These are phyloP conservation scores for Petrocephalus schoutedeni DNA, from an alignment of 2,797 vertebrate species.

Conservation along the genomic window DNA sequence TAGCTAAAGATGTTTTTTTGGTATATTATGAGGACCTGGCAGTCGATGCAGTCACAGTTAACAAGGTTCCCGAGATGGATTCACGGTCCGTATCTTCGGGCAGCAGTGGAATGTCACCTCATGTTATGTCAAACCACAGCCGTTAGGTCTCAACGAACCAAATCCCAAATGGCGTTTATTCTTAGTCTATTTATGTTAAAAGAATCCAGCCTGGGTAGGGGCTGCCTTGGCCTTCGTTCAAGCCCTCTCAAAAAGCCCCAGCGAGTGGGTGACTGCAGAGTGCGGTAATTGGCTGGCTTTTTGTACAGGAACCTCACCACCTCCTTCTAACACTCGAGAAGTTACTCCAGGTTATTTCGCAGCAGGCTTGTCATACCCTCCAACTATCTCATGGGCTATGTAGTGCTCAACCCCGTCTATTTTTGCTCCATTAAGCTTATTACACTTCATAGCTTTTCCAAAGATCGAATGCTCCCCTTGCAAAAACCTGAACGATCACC, in stretches of 20 bases:
- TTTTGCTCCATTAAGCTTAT: not conserved
- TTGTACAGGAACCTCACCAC: not conserved
- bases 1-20: conserved; percentile 9
- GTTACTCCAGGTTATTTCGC: not conserved
- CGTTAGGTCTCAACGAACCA: not conserved
- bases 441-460: not conserved
- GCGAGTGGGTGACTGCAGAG: not conserved
- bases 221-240: conserved; percentile 8
- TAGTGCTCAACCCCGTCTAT: not conserved
- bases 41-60: conserved; percentile 23
- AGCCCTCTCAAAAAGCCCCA: not conserved
- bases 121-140: not conserved
- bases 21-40: conserved; percentile 48
- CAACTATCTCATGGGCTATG: not conserved
- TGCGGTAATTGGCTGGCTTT: not conserved
- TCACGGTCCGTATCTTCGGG: not conserved
- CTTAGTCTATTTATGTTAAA: conserved; percentile 41
- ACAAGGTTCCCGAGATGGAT: not conserved
- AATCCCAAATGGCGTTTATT: conserved; percentile 19
- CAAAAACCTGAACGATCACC: not conserved
- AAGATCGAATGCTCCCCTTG: not conserved
- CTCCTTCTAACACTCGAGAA: not conserved
- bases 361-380: not conserved
- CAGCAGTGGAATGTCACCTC: conserved; percentile 8
- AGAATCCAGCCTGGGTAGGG: conserved; percentile 31